Percentiles rank a stretch among this genome's conserved stretches.
phyloP scores from a whole-genome alignment of 2,888 invertebrate genomes.

The Drosophila acutilabella region DNA sequence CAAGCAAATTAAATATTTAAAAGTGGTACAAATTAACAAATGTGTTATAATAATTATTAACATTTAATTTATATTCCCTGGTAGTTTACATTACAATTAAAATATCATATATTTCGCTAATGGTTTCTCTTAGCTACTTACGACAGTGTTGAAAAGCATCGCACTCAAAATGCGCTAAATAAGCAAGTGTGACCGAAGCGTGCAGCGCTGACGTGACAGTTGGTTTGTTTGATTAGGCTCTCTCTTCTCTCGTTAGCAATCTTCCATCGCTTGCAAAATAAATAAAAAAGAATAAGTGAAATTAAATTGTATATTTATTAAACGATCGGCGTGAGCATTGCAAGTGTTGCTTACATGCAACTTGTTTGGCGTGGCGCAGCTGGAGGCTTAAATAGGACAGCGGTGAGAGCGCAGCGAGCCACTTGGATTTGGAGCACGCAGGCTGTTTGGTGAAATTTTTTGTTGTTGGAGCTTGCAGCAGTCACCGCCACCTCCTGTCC shows the following conservation, averaged over 20 bases:
- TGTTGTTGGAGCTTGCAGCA: constrained; percentile 51
- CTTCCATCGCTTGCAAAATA: constrained; percentile 65
- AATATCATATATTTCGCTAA: not conserved
- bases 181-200: constrained; percentile 58
- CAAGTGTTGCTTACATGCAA: constrained; percentile 34
- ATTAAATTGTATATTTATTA: constrained; percentile 47
- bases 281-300: constrained; percentile 60
- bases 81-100: not conserved
- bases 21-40: not conserved
- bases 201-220: constrained; percentile 82
- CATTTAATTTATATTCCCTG: too few species aligned
- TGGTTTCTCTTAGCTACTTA: not conserved
- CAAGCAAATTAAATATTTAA: not conserved
- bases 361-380: constrained; percentile 52
- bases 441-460: constrained; percentile 65
- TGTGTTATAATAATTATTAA: not conserved
- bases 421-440: constrained; percentile 58
- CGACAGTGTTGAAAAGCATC: constrained; percentile 33
- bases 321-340: constrained; percentile 39
- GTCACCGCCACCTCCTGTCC: constrained; percentile 39
- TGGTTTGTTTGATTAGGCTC: constrained; percentile 82
- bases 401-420: constrained; percentile 27
- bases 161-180: constrained; percentile 14
- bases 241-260: constrained; percentile 53
- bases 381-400: constrained; percentile 50